Evolutionary conservation across 2,888 invertebrate species (phyloP), one percentile per base, ranked within the genome.

Genomic region (Capitulum mitella): DNA sequence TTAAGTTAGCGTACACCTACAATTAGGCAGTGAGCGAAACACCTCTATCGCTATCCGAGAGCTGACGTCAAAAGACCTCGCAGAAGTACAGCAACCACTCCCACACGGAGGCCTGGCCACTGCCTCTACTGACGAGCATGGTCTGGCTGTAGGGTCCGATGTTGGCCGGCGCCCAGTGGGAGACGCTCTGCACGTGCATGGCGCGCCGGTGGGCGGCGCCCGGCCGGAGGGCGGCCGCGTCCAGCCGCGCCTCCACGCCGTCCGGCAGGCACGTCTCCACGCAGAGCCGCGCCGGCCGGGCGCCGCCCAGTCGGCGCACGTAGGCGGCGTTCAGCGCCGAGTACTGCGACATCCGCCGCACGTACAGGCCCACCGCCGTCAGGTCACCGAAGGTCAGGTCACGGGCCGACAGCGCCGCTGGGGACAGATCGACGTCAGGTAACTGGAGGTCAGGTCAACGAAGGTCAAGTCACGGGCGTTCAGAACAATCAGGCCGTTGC

Each of bases 161-260:
- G 85, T 95, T 97, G 80, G 97, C 96, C 0, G 97, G 97, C n/a
- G 97, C 96, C 97, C 97, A 97, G 86, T 97, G 96, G 46, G 96
- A 97, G 83, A 43, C 46, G 84, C 96, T 93, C 87, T 97, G 97
- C 64, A 97, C 96, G 85, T 97, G 97, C 93, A 97, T 93, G 14
- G 75, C 77, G 32, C 78, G 79, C n/a, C 80, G 78, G 37, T 77
- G 79, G 26, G 77, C 64, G 34, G 79, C 78, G 2, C 19, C 22
- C 26, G 58, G 32, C 26, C 70, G 54, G 29, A 58, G 37, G 8
- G 46, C 43, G 29, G 46, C 46, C 43, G 26, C 46, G 19, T 43
- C 43, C 32, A 76, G 43, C 22, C 76, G 16, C 46, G 29, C 46
- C 6, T 78, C 91, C 90, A 82, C 90, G 89, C 64, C 86, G 86